Evolutionary conservation across 2,888 invertebrate species (phyloP).

Genomic region (Bruchidius siliquastri): DNA sequence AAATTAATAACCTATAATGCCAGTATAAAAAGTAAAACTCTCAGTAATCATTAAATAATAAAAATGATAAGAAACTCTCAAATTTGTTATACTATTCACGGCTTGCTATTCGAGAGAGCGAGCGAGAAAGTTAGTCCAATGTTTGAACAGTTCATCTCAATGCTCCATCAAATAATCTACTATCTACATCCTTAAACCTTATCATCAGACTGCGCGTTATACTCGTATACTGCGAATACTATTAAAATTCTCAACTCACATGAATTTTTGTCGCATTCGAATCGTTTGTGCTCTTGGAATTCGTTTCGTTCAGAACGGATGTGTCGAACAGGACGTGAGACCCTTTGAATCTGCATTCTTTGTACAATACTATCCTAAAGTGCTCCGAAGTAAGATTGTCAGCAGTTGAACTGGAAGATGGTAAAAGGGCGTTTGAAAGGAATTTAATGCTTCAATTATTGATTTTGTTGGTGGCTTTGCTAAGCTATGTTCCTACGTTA

Average conservation of each 20-base stretch:
- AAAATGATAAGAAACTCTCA: no score
- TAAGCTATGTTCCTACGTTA: not conserved
- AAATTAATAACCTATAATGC: no score
- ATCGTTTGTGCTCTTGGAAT: constrained; percentile 47
- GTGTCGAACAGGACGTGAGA: constrained; percentile 82
- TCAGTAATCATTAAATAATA: no score
- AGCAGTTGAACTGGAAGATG: not conserved
- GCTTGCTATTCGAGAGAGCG: no score
- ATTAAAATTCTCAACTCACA: not conserved
- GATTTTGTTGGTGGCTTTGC: not conserved
- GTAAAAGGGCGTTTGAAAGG: no score
- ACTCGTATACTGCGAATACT: not conserved
- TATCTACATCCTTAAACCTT: not conserved
- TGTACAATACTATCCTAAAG: constrained; percentile 76
- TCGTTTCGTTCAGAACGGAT: constrained; percentile 52
- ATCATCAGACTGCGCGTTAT: not conserved
- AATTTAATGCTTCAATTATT: not conserved
- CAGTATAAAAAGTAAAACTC: no score
- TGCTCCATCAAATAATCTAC: no score
- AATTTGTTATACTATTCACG: no score
- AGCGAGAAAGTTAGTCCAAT: no score
- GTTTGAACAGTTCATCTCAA: no score
- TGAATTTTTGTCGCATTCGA: not conserved
- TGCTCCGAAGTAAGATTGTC: constrained; percentile 50
- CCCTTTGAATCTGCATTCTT: constrained; percentile 80